These are phyloP conservation scores for Rhagologus leucostigma DNA, from an alignment of 2,113 vertebrate species.

Conservation along the genomic window DNA sequence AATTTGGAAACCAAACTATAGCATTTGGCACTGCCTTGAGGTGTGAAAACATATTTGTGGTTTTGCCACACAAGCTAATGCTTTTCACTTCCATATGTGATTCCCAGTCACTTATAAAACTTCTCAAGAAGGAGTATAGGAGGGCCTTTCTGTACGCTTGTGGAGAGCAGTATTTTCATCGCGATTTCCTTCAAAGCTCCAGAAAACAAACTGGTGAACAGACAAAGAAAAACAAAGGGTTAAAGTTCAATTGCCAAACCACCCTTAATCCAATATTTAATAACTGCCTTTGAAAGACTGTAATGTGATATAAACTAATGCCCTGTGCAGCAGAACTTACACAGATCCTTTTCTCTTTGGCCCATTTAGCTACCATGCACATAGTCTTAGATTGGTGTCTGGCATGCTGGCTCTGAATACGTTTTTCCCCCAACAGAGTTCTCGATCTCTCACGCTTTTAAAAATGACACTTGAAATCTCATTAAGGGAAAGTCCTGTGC, in stretches of 20 bases:
- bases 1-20: neutral
- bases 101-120: neutral
- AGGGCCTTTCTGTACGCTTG: neutral
- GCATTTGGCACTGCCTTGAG: neutral
- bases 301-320: neutral
- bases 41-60: neutral
- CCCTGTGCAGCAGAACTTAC: neutral
- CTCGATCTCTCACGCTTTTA: neutral
- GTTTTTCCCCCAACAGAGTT: neutral
- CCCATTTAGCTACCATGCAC: neutral
- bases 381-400: neutral
- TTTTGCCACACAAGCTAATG: neutral
- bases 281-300: neutral
- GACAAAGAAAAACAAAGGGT: neutral
- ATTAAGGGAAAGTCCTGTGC: constrained; percentile 49
- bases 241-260: neutral
- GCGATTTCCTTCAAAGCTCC: neutral
- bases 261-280: neutral
- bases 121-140: neutral
- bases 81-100: neutral
- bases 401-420: neutral
- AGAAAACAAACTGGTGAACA: neutral
- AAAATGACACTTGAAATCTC: constrained; percentile 60
- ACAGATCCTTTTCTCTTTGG: neutral
- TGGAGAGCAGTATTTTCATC: neutral